phyloP scores from a whole-genome alignment of 2,888 invertebrate genomes.

The Amphipyra tragopoginis region DNA sequence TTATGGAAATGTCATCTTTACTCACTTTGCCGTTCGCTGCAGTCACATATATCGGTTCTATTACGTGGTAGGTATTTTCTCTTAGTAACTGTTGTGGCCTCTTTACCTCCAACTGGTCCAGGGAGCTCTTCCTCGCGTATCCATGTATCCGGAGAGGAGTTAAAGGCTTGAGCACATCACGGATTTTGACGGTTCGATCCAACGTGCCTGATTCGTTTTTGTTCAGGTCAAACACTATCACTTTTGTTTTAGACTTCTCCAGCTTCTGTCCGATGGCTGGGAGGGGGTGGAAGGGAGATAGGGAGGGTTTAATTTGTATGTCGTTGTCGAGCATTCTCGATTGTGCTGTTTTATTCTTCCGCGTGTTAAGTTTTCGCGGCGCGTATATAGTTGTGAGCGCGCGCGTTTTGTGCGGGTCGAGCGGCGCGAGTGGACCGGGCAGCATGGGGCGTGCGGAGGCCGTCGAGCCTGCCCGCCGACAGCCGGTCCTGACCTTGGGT shows the following conservation, averaged over 20 bases:
- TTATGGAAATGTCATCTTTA: constrained; percentile 61
- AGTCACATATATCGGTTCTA: constrained; percentile 80
- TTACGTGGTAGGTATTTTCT: constrained; percentile 86
- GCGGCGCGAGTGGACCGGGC: constrained; percentile 82
- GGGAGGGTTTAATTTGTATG: constrained; percentile 74
- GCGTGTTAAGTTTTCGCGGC: constrained; percentile 80
- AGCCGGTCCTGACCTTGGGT: constrained; percentile 77
- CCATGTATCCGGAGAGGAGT: constrained; percentile 80
- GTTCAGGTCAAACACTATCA: constrained; percentile 81
- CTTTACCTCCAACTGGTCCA: constrained; percentile 67
- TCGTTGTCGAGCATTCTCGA: constrained; percentile 84
- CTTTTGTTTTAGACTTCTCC: constrained; percentile 78
- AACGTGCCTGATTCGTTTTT: constrained; percentile 60
- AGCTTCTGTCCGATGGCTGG: constrained; percentile 85
- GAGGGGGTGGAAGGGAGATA: constrained; percentile 85
- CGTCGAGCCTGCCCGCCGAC: constrained; percentile 79
- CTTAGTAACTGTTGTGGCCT: constrained; percentile 80
- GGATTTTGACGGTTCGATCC: constrained; percentile 70
- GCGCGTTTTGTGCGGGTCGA: constrained; percentile 82
- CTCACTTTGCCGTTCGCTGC: constrained; percentile 65
- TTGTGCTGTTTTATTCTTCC: constrained; percentile 82
- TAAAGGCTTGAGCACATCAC: constrained; percentile 81
- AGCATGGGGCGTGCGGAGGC: constrained; percentile 80
- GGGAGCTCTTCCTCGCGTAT: constrained; percentile 69
- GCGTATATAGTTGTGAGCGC: constrained; percentile 86